A percentile compares a stretch with the other conserved stretches of the same genome.
phyloP scores from a whole-genome alignment of 1,140 invertebrate genomes.

The Scaptomyza montana region DNA sequence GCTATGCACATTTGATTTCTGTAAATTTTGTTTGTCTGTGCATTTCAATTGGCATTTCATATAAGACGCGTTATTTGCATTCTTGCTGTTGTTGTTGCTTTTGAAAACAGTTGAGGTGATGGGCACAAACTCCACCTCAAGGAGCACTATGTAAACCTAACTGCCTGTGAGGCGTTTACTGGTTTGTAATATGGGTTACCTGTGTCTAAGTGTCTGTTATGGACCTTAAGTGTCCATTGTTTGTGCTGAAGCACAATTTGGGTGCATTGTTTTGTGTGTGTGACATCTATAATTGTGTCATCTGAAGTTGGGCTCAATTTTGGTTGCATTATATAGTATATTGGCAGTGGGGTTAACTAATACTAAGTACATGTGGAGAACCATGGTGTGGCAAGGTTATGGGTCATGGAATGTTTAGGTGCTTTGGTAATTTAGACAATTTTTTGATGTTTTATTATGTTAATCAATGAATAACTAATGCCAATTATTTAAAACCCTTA shows the following conservation, averaged over 20 bases:
- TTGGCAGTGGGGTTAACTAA: constrained; percentile 27
- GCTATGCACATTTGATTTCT: constrained; percentile 54
- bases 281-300: constrained; percentile 29
- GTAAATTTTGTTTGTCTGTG: constrained; percentile 26
- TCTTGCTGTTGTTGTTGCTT: not conserved
- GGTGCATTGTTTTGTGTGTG: constrained; percentile 46
- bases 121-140: not conserved
- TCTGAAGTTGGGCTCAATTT: constrained; percentile 1
- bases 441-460: no score
- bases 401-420: no score
- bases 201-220: constrained; percentile 49
- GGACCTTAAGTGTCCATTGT: constrained; percentile 55
- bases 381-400: not conserved
- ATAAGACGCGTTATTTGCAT: constrained; percentile 19
- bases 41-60: constrained; percentile 50
- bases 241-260: constrained; percentile 34
- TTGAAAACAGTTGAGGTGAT: constrained; percentile 6
- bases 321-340: constrained; percentile 39
- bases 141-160: not conserved
- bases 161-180: constrained; percentile 7
- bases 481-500: no score
- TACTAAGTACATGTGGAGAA: not conserved
- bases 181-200: constrained; percentile 32
- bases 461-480: no score
- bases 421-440: no score